Base-by-base conservation (phyloP, 2,888 invertebrate genomes). In the Leptura quadrifasciata region DNA sequence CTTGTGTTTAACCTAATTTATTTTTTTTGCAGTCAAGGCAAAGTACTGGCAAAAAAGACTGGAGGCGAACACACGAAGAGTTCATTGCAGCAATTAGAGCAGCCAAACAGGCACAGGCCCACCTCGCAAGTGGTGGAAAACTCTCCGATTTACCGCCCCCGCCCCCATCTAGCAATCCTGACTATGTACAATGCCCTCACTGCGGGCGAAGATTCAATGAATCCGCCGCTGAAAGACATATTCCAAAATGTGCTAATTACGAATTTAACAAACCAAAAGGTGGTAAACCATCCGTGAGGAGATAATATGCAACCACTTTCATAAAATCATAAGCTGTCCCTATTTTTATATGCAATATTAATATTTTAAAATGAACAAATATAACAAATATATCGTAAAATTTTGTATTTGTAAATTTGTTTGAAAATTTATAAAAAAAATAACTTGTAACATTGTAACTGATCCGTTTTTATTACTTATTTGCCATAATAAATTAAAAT, bases 31-130 rank as follows among this genome's bases (percentile, higher is more conserved):
- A 76, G 73, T 68, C 72, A 12, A 80, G 61, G 15, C 52, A 80
- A 24, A 65, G n/a, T 15, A 1, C 80, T 0, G 65, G 82, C 17
- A 93, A 93, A 87, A 92, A 89, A 82, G 95, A 94, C 89, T 99
- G 99, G 99, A 92, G 97, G 3, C 93, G 94, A 87, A 95, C 97
- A 84, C 99, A 99, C 91, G 95, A 97, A 87, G 97, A 98, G 85
- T 98, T 99, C 89, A 96, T 98, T 81, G 91, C 93, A 76, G 94
- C 97, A 1, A 97, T 99, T 80, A 93, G 97, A 55, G 95, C 96
- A 8, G 98, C 98, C 2, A 97, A 97, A 87, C 93, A 93, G 89
- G 95, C 93, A 84, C 95, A 96, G 88, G 93, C 93, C 0, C 94
- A 96, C 87, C 88, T 97, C 58, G 94, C 94, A 4, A 93, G 93